Evolutionary conservation across 2,797 vertebrate species (phyloP).

Genomic region (Myotis findleyi): DNA sequence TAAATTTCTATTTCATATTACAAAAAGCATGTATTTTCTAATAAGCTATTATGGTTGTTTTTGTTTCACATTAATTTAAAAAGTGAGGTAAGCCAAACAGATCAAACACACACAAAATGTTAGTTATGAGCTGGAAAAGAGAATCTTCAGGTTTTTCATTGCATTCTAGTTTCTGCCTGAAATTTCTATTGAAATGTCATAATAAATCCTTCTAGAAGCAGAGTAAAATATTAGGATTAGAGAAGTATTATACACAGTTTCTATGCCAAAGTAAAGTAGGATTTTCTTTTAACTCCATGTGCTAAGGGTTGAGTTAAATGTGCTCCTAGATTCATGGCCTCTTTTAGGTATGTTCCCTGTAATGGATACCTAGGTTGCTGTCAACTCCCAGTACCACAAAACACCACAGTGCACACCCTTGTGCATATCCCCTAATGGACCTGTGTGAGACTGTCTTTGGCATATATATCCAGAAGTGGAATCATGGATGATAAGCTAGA

Average conservation of each 20-base stretch:
- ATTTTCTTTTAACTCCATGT: background rate
- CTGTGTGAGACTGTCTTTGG: background rate
- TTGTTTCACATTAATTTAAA: background rate
- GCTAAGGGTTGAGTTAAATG: background rate
- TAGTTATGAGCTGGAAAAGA: background rate
- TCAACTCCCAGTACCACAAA: background rate
- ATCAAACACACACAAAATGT: background rate
- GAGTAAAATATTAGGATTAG: background rate
- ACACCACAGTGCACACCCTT: background rate
- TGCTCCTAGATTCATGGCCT: background rate
- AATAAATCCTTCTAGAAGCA: background rate
- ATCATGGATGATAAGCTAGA: background rate
- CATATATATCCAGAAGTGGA: background rate
- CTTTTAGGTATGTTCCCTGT: background rate
- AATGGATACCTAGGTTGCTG: background rate
- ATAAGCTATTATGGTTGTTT: background rate
- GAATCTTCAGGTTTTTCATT: background rate
- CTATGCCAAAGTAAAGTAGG: background rate
- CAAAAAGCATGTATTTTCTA: background rate
- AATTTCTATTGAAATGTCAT: background rate
- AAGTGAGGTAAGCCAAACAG: background rate
- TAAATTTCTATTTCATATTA: background rate
- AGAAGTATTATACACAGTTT: background rate
- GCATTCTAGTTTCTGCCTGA: background rate
- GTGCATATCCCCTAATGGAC: background rate